Evolutionary conservation across 2,888 invertebrate species (phyloP).

Genomic region (Drosophila austrosaltans): DNA sequence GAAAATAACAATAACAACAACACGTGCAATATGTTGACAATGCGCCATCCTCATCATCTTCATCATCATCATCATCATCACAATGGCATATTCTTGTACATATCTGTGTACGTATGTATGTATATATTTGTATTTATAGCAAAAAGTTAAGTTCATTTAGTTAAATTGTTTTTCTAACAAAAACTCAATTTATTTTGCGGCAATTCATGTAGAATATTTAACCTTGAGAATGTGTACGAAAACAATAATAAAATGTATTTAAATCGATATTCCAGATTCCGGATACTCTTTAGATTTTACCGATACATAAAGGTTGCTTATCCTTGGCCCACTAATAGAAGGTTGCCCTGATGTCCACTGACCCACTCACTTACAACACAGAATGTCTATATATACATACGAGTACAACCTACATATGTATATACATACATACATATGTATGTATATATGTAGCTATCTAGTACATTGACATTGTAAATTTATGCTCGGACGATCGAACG

Average conservation of each 20-base stretch:
- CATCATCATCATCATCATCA: background rate
- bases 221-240: background rate
- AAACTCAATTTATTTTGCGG: background rate
- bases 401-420: background rate
- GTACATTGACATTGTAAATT: conserved; percentile 20
- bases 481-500: conserved; percentile 9
- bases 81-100: background rate
- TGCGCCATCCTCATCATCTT: conserved; percentile 8
- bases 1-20: conserved; percentile 14
- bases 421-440: background rate
- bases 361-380: conserved; percentile 11
- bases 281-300: background rate
- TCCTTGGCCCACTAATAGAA: conserved; percentile 16
- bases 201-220: conserved; percentile 1
- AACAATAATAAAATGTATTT: background rate
- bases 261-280: background rate
- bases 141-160: background rate
- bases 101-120: background rate
- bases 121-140: background rate
- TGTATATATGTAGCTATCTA: background rate
- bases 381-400: background rate
- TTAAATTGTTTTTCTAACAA: background rate
- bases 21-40: conserved; percentile 19
- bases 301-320: background rate
- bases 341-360: conserved; percentile 8